A percentile compares a stretch with the other conserved stretches of the same genome.
phyloP scores from a whole-genome alignment of 2,888 invertebrate species.

The Lochmaea crataegi region DNA sequence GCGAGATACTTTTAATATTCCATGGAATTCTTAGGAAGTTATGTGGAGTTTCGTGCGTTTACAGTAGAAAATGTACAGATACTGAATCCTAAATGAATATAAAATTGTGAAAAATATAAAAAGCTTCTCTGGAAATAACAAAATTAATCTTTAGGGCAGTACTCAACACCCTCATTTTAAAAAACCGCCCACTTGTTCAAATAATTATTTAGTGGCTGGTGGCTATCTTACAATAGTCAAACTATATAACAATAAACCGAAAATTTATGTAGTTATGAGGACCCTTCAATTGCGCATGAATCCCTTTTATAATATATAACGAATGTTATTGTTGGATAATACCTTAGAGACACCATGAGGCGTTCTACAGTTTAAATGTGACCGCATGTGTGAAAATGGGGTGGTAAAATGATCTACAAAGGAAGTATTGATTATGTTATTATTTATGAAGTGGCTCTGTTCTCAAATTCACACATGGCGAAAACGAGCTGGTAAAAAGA shows the following conservation, averaged over 20 bases:
- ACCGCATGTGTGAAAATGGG: conserved; percentile 35
- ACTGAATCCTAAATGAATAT: too few species aligned
- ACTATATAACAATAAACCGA: conserved; percentile 1
- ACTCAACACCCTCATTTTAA: neutral
- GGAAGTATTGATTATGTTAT: conserved; percentile 36
- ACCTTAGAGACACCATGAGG: conserved; percentile 29
- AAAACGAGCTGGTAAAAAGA: too few species aligned
- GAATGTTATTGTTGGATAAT: conserved; percentile 23
- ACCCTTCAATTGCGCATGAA: conserved; percentile 1
- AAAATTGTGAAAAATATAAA: too few species aligned
- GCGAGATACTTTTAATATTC: too few species aligned
- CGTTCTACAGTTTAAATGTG: conserved; percentile 11
- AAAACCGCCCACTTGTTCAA: neutral
- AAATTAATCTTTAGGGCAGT: neutral
- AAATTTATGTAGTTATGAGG: conserved; percentile 2
- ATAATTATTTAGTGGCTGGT: neutral
- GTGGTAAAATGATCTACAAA: conserved; percentile 35
- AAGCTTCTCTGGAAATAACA: too few species aligned
- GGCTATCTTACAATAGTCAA: neutral
- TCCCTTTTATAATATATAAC: conserved; percentile 22
- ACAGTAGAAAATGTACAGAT: too few species aligned
- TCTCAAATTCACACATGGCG: conserved; percentile 31
- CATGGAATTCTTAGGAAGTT: too few species aligned
- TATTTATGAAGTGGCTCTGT: conserved; percentile 30
- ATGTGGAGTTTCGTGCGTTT: too few species aligned